Evolutionary conservation across 1,140 invertebrate species (phyloP).

Genomic region (Acromyrmex echinatior): DNA sequence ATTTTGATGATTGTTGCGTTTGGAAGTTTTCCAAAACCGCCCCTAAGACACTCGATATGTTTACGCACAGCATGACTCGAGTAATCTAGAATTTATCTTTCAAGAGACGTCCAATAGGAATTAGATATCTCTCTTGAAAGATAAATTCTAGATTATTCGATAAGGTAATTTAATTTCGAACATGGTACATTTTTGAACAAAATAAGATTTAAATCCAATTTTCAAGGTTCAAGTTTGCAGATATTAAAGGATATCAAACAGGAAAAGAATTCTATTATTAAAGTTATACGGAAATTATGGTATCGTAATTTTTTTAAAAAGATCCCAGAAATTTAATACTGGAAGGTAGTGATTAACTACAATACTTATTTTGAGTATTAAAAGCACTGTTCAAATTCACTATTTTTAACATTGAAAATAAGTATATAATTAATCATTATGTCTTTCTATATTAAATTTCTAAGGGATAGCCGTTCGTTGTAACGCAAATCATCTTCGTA

Average conservation of each 20-base stretch:
- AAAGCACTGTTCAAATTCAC: too few species aligned
- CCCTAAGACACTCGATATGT: conserved; percentile 16
- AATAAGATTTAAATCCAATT: too few species aligned
- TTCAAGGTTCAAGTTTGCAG: too few species aligned
- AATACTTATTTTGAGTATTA: too few species aligned
- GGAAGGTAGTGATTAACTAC: too few species aligned
- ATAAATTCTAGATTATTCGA: conserved; percentile 15
- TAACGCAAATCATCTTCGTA: neutral
- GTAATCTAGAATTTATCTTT: conserved; percentile 9
- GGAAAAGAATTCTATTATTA: neutral
- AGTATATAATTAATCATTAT: too few species aligned
- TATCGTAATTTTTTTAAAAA: neutral
- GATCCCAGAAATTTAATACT: neutral
- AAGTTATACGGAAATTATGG: neutral
- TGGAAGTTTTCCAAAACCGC: conserved; percentile 59
- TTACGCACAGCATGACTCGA: neutral
- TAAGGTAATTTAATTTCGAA: too few species aligned
- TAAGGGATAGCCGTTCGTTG: too few species aligned
- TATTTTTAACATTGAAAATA: too few species aligned
- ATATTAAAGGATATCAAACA: too few species aligned
- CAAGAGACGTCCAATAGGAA: neutral
- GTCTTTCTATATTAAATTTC: too few species aligned
- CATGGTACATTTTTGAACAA: too few species aligned
- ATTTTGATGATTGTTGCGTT: conserved; percentile 46
- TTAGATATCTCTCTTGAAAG: neutral